phyloP scores from a whole-genome alignment of 2,888 invertebrate species.

The Calameuta pallipes region DNA sequence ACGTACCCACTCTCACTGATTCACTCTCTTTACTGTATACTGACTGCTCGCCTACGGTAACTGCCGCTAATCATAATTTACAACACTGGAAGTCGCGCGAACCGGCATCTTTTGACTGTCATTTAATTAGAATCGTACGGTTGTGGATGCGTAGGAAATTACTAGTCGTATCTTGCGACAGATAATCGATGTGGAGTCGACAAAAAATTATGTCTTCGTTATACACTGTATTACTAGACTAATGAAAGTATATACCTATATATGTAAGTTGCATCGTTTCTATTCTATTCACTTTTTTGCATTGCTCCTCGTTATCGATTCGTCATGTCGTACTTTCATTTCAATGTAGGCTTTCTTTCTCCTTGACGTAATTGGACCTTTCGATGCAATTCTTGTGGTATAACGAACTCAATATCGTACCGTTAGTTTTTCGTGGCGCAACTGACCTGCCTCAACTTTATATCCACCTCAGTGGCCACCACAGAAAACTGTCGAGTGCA shows the following conservation, averaged over 20 bases:
- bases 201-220: not conserved
- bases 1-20: not conserved
- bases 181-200: not conserved
- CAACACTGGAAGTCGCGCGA: not conserved
- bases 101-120: not conserved
- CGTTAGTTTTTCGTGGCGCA: slow-evolving; percentile 51
- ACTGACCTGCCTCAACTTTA: slow-evolving; percentile 53
- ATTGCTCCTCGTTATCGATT: not conserved
- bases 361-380: slow-evolving; percentile 37
- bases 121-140: not conserved
- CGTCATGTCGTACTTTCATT: not conserved
- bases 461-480: slow-evolving; percentile 22
- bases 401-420: slow-evolving; percentile 37
- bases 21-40: not conserved
- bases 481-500: not conserved
- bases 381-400: slow-evolving; percentile 51
- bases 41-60: not conserved
- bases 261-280: not conserved
- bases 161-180: not conserved
- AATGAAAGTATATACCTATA: not conserved
- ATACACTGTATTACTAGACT: not conserved
- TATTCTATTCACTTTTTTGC: not conserved
- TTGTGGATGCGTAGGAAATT: not conserved
- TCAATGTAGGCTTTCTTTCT: slow-evolving; percentile 15
- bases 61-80: not conserved